Evolutionary conservation across 2,888 invertebrate species (phyloP).

Genomic region (Baccha elongata): DNA sequence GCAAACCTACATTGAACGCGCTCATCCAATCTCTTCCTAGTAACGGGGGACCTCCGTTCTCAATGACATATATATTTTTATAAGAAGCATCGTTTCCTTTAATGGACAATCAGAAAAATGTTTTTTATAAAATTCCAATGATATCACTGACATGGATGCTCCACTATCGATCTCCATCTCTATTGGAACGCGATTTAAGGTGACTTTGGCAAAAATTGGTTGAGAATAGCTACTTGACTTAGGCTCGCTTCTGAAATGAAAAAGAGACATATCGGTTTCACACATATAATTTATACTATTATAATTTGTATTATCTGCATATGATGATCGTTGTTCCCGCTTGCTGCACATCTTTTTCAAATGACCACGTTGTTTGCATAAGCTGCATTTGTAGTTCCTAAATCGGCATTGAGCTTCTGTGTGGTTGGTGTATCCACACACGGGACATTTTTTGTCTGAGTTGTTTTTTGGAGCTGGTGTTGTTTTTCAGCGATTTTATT

Average conservation of each 20-base stretch:
- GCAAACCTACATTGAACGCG: neutral
- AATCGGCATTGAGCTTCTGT: neutral
- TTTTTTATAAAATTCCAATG: neutral
- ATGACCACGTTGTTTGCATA: neutral
- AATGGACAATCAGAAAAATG: constrained; percentile 4
- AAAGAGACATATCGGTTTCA: constrained; percentile 5
- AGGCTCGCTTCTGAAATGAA: neutral
- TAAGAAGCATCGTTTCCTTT: neutral
- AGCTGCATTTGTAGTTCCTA: neutral
- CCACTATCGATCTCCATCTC: constrained; percentile 24
- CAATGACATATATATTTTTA: neutral
- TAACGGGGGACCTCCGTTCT: neutral
- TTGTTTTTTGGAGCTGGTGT: too few relatives aligned
- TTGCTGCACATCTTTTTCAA: neutral
- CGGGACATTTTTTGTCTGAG: too few relatives aligned
- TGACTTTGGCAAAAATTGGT: constrained; percentile 9
- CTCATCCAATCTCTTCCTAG: constrained; percentile 3
- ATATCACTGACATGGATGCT: constrained; percentile 15
- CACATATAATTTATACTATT: neutral
- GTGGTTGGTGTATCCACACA: neutral
- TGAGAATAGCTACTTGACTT: constrained; percentile 73
- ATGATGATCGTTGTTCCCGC: too few relatives aligned
- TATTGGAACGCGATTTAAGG: constrained; percentile 15
- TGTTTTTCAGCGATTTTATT: neutral
- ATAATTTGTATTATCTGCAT: neutral